Conservation (phyloP, 2,888 invertebrate genomes). For the Carabus problematicus region DNA sequence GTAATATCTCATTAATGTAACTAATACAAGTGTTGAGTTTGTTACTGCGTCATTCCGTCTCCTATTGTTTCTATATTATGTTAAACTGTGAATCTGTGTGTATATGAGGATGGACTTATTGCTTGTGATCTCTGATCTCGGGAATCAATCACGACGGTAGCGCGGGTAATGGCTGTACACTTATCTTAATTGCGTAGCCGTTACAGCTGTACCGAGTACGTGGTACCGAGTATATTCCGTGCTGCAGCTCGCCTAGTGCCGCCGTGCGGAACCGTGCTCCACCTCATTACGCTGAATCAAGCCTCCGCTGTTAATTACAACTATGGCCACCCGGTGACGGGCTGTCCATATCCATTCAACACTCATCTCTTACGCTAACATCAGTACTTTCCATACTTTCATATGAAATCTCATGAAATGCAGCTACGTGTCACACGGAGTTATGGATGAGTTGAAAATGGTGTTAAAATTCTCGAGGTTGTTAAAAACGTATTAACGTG, state of each 20-base stretch:
- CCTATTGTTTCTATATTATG: neutral
- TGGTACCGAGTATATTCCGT: too few relatives aligned
- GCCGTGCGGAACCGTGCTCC: neutral
- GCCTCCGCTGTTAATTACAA: slow-evolving; percentile 1
- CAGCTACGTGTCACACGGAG: neutral
- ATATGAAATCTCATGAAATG: neutral
- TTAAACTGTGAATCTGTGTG: neutral
- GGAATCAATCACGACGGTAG: slow-evolving; percentile 52
- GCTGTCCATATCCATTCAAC: neutral
- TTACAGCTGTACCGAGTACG: neutral
- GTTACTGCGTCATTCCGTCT: slow-evolving; percentile 14
- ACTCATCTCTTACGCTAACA: too few relatives aligned
- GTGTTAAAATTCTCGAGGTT: slow-evolving; percentile 19
- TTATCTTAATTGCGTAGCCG: slow-evolving; percentile 50
- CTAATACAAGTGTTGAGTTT: slow-evolving; percentile 3
- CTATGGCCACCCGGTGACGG: neutral
- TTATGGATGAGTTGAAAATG: neutral
- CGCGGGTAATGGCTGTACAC: slow-evolving; percentile 50
- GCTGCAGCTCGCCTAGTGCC: neutral
- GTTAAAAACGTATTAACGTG: slow-evolving; percentile 27
- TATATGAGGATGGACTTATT: slow-evolving; percentile 16
- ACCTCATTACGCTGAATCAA: slow-evolving; percentile 14
- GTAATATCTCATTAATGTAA: slow-evolving; percentile 25
- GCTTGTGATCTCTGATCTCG: slow-evolving; percentile 51
- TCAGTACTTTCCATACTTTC: neutral